These are phyloP conservation scores for Galerucella calmariensis DNA, from an alignment of 2,888 invertebrate genomes.

Conservation along the genomic window DNA sequence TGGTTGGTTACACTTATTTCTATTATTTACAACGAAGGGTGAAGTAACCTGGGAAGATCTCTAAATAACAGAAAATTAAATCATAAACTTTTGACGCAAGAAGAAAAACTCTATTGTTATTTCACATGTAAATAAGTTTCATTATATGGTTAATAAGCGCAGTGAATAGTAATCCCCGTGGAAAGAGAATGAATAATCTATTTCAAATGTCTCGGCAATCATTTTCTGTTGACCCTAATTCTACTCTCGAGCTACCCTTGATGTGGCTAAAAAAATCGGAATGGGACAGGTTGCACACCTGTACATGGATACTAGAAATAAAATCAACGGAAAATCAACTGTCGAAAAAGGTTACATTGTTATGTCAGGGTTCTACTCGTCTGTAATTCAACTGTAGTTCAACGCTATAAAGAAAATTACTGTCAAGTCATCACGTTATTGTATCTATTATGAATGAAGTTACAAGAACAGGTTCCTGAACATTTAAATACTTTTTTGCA, in stretches of 20 bases:
- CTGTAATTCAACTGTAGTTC: slow-evolving; percentile 51
- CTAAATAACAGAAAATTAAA: slow-evolving; percentile 30
- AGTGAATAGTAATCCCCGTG: slow-evolving; percentile 51
- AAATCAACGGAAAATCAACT: slow-evolving; percentile 61
- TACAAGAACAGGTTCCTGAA: slow-evolving; percentile 51
- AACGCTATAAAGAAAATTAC: slow-evolving; percentile 54
- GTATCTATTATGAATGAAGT: slow-evolving; percentile 43
- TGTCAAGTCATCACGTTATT: slow-evolving; percentile 55
- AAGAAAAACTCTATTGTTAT: slow-evolving; percentile 44
- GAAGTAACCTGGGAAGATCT: slow-evolving; percentile 30
- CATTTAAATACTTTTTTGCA: slow-evolving; percentile 36
- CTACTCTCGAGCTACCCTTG: slow-evolving; percentile 37
- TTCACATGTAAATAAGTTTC: slow-evolving; percentile 48
- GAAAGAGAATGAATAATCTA: slow-evolving; percentile 48
- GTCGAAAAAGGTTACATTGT: slow-evolving; percentile 54
- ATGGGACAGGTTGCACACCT: slow-evolving; percentile 62
- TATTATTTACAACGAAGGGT: slow-evolving; percentile 17
- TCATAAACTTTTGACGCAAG: slow-evolving; percentile 36
- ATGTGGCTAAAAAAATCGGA: slow-evolving; percentile 44
- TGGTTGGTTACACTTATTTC: slow-evolving; percentile 13
- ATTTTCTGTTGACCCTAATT: slow-evolving; percentile 39
- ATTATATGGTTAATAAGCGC: slow-evolving; percentile 48
- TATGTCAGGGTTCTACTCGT: slow-evolving; percentile 42
- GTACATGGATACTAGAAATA: slow-evolving; percentile 53
- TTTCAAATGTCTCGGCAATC: slow-evolving; percentile 37